Evolutionary conservation across 2,113 vertebrate genomes (phyloP), one percentile per base, ranked within the genome.

Genomic region (Stigmatopora nigra): DNA sequence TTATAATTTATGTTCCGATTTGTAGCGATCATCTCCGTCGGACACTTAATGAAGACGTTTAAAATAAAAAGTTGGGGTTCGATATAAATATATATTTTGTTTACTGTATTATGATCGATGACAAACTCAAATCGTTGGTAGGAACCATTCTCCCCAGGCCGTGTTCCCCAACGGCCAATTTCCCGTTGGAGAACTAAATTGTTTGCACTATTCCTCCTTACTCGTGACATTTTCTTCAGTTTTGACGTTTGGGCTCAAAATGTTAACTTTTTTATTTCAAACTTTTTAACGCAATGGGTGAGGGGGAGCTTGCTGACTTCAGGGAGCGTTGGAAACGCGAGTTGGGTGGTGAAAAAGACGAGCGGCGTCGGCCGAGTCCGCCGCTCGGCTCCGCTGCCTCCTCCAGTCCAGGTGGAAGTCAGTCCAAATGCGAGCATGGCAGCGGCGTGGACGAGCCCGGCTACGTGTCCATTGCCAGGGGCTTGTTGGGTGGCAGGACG

Each of bases 281-380:
- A 79, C 81, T 78, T 51, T 51, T 49, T 45, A 57, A 1, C 47
- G 79, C 62, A 0, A 91, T 90, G 90, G 86, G 78, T 35, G 79
- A 76, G 0, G 72, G 87, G 14, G 88, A 90, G 11, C 86, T 92
- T 15, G 68, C 31, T 65, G 69, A 68, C 35, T 92, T 92, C 68
- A 84, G 90, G 64, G 76, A 89, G 35, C 68, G 57, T 41, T 92
- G 91, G 90, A 86, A 86, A 79, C 22, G 69, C 14, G 91, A 92
- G 2, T 47, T 92, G 59, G 67, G 56, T 3, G 44, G 20, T 51
- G 71, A 71, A 58, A 73, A 61, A 20, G 31, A 71, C 4, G 20
- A 64, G 5, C 38, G 25, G 15, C 8, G 25, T 31, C 25, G 25
- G 25, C 25, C 25, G 25, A 31, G 25, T 31, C 25, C 25, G 25